Conservation (phyloP, 2,888 invertebrate species). For the Nephrotoma guestfalica region DNA sequence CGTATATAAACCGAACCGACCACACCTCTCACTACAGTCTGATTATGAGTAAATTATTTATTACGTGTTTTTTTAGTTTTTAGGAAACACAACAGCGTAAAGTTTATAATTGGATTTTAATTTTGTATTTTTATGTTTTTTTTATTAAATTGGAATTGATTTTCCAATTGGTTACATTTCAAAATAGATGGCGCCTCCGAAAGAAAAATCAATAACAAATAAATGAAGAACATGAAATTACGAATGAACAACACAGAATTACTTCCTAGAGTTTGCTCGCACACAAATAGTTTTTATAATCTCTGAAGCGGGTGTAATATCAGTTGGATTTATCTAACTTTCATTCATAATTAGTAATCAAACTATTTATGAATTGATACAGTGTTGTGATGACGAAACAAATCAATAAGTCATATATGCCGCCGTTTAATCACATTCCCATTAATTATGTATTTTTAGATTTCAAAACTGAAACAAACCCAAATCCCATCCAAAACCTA, state of each 20-base stretch:
- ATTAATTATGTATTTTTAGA: background rate
- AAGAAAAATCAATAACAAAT: background rate
- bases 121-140: background rate
- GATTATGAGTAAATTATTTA: background rate
- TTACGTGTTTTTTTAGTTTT: background rate
- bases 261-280: background rate
- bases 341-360: background rate
- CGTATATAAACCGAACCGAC: too few species aligned
- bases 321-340: too few species aligned
- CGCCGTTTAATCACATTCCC: background rate
- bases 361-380: background rate
- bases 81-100: background rate
- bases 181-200: background rate
- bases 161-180: background rate
- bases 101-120: background rate
- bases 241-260: background rate
- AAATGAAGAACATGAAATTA: background rate
- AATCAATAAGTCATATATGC: background rate
- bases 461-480: background rate
- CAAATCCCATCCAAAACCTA: background rate
- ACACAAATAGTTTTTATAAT: too few species aligned
- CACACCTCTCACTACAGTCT: background rate
- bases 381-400: background rate
- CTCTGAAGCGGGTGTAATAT: too few species aligned
- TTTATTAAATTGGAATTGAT: background rate